phyloP scores from a whole-genome alignment of 2,113 vertebrate species.

The Lepisosteus oculatus region DNA sequence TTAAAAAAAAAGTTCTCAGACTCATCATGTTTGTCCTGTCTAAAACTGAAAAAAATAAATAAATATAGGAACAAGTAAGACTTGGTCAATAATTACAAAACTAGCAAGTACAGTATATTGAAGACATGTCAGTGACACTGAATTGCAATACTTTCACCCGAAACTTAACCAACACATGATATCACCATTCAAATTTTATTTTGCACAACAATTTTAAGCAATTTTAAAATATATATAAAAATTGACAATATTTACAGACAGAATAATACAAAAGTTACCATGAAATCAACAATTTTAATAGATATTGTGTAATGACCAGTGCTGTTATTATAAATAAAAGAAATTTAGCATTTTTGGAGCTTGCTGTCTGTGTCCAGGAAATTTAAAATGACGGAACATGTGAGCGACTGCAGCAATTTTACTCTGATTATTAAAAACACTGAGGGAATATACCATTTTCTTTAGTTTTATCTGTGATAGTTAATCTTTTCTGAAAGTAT shows the following conservation, averaged over 20 bases:
- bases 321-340: too few species aligned
- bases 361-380: too few species aligned
- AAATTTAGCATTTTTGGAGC: too few species aligned
- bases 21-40: neutral
- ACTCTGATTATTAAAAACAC: too few species aligned
- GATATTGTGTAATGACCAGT: too few species aligned
- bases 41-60: neutral
- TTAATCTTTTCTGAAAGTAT: too few species aligned
- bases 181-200: slow-evolving; percentile 49
- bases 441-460: too few species aligned
- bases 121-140: neutral
- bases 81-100: neutral
- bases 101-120: neutral
- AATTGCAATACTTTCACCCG: neutral
- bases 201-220: slow-evolving; percentile 45
- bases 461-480: too few species aligned
- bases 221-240: slow-evolving; percentile 42
- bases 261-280: neutral
- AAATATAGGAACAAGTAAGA: neutral
- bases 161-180: slow-evolving; percentile 11
- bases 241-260: neutral
- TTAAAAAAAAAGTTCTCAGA: slow-evolving; percentile 21
- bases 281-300: too few species aligned
- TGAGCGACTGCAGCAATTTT: too few species aligned
- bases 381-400: too few species aligned